Evolutionary conservation across 2,113 vertebrate genomes (phyloP).

Genomic region (Oryctolagus cuniculus): DNA sequence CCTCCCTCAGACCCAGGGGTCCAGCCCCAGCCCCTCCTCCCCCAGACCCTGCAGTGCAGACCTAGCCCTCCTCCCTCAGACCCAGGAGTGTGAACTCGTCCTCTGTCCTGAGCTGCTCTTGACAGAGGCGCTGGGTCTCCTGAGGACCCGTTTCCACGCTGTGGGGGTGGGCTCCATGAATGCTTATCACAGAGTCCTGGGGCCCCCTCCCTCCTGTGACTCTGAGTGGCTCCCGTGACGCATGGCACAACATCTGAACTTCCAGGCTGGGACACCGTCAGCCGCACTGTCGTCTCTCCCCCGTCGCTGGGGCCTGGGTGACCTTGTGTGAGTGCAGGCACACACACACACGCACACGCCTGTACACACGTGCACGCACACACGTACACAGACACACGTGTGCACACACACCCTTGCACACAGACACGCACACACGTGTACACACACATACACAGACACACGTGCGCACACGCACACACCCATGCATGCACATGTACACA

Average conservation of each 20-base stretch:
- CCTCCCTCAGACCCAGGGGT: background rate
- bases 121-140: background rate
- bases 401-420: fast-evolving
- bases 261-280: background rate
- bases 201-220: background rate
- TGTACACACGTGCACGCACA: background rate
- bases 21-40: too few species aligned
- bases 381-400: too few species aligned
- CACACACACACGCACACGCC: background rate
- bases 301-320: background rate
- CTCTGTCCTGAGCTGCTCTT: background rate
- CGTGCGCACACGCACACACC: background rate
- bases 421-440: fast-evolving
- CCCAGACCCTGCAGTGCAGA: too few species aligned
- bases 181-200: background rate
- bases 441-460: too few species aligned
- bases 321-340: fast-evolving
- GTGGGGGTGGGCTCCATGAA: fast-evolving
- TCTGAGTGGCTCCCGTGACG: fast-evolving
- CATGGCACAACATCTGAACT: background rate
- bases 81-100: background rate
- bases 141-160: fast-evolving
- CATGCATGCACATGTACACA: too few species aligned
- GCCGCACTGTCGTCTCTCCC: background rate
- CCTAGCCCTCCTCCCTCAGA: too few species aligned